Evolutionary conservation across 2,797 vertebrate species (phyloP), one percentile per base, ranked within the genome.

Genomic region (Pyrocephalus nanus): DNA sequence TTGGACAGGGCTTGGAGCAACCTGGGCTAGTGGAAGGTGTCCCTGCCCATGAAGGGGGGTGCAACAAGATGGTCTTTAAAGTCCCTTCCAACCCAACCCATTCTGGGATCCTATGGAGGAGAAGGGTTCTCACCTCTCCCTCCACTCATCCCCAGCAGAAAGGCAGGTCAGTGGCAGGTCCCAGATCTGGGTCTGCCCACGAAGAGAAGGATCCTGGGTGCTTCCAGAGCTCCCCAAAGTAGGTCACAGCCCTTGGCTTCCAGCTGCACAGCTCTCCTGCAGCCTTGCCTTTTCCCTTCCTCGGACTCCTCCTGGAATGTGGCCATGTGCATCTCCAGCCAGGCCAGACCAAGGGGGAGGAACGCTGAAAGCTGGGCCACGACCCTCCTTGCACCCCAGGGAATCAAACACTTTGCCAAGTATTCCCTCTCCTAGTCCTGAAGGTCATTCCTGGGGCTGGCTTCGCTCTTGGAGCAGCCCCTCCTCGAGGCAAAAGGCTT

Each of bases 231-330:
- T 70, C 34, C 34, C 21, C 22, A 8, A 25, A 12, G 0, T 11
- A 5, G 1, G 29, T 61, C 30, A 6, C 3, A 3, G 22, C 45
- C 23, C 29, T 0, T 0, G 6, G 36, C 16, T 73, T 50, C 38
- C 88, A 80, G 45, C 69, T 50, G 53, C 77, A 42, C 9, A 0
- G 23, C 47, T 50, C 34, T 18, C 3, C 77, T 45, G 29, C 70
- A 47, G 32, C 62, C n/a, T 45, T 48, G 22, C 55, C 23, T 91
- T 54, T 60, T 43, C 36, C 50, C 36, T 82, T 62, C 77, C 86
- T 73, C 1, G 2, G 38, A n/a, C 16, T 75, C 23, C 50, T 64
- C 47, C 22, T 86, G 73, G 78, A 91, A 51, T 4, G 0, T 21
- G 18, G 55, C 88, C 71, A n/a, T 0, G 30, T 12, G 6, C 51